Base-by-base conservation (phyloP, 2,113 vertebrate genomes). In the Forbesichthys agassizii region DNA sequence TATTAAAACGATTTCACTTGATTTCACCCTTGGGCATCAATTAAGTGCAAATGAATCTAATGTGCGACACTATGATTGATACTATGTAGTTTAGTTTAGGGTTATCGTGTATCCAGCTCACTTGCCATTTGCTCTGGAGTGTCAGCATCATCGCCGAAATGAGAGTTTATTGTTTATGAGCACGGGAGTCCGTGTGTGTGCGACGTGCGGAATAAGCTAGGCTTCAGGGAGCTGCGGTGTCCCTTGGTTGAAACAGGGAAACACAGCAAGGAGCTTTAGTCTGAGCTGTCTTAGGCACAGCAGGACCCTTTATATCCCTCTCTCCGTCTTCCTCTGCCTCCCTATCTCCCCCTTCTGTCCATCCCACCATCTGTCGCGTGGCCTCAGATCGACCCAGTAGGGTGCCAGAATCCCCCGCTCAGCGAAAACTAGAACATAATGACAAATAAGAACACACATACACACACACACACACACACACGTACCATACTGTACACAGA, bases 251-350 rank as follows among this genome's bases (percentile, higher is more conserved):
- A 27, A 47, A 48, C 12, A 42, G 18, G 6, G 52, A 54, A 16
- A 54, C 70, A 6, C 16, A 16, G 57, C 72, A 73, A 59, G 64
- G 74, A 77, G 77, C 70, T 84, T 71, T 60, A 55, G 77, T 83
- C 82, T 85, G 73, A 66, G 72, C 72, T 68, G 81, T 71, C 84
- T 85, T 85, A 83, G 53, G 80, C 83, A 0, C 83, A 82, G 80
- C 84, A 62, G 72, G 84, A 42, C 36, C 7, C 36, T 42, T 42
- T 42, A 5, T 42, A 42, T 42, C 36, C 27, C 20, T 12, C 61
- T 14, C 11, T 27, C 27, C 71, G 5, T 58, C 57, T 48, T 5
- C 6, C 6, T 48, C 69, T 61, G 70, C 66, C 75, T 67, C 64
- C 78, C 66, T 61, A 70, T 69, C 60, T 77, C 66, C 74, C 46